phyloP scores from a whole-genome alignment of 2,113 vertebrate species.

The Phocoena phocoena region DNA sequence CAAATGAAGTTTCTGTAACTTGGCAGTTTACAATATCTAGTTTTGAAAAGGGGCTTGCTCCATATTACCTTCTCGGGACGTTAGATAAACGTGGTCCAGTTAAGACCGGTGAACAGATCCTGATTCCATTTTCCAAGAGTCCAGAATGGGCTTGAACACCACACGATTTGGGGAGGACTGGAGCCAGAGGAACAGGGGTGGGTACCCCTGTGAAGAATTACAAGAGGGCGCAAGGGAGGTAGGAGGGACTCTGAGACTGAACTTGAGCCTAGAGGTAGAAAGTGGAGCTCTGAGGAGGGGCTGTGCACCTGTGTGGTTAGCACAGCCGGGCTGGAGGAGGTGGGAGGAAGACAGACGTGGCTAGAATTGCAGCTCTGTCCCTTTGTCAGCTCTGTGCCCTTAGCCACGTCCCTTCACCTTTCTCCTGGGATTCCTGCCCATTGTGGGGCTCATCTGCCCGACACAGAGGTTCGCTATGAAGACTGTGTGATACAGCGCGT shows the following conservation, averaged over 20 bases:
- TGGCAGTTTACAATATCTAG: not conserved
- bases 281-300: not conserved
- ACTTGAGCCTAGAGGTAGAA: too few relatives aligned
- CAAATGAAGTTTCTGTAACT: not conserved
- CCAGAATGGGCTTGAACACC: not conserved
- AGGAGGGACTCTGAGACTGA: too few relatives aligned
- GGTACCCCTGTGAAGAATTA: not conserved
- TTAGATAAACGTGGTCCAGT: not conserved
- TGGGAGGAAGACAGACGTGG: fast-evolving
- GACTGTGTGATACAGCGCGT: fast-evolving
- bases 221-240: not conserved
- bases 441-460: not conserved
- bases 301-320: fast-evolving
- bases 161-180: not conserved
- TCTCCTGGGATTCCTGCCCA: not conserved
- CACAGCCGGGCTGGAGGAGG: not conserved
- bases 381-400: not conserved
- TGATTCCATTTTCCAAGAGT: not conserved
- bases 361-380: fast-evolving
- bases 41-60: not conserved
- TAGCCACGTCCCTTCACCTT: fast-evolving
- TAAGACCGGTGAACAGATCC: not conserved
- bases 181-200: not conserved
- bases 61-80: not conserved
- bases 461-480: not conserved